phyloP scores from a whole-genome alignment of 2,113 vertebrate species.

The Entosphenus tridentatus region DNA sequence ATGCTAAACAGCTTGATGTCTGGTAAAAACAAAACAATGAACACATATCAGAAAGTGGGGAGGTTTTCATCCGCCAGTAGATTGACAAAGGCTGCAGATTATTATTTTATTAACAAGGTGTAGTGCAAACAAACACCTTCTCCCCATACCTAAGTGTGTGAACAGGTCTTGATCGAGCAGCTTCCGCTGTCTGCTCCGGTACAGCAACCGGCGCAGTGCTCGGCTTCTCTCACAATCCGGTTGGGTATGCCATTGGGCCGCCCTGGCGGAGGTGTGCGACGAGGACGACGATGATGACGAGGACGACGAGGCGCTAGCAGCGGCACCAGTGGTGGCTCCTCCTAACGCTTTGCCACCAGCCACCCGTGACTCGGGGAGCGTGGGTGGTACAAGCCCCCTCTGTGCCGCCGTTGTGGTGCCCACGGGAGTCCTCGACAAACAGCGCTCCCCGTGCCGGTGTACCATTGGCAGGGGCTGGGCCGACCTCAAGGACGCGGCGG shows the following conservation, averaged over 20 bases:
- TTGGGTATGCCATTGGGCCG: constrained; percentile 58
- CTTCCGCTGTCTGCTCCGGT: constrained; percentile 65
- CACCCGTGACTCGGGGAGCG: constrained; percentile 40
- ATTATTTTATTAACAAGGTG: too few species aligned
- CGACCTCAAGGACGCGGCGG: too few species aligned
- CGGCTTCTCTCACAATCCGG: constrained; percentile 47
- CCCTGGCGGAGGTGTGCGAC: constrained; percentile 15
- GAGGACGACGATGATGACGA: constrained; percentile 12
- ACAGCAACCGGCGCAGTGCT: constrained; percentile 65
- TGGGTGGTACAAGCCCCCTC: constrained; percentile 10
- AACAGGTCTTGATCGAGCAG: constrained; percentile 70
- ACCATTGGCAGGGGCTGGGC: too few species aligned
- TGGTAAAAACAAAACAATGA: too few species aligned
- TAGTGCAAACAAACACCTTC: too few species aligned
- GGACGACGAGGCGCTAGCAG: constrained; percentile 14
- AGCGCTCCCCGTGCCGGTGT: too few species aligned
- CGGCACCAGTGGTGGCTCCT: constrained; percentile 22
- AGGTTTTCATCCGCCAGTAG: too few species aligned
- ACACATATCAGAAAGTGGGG: too few species aligned
- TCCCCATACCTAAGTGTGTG: constrained; percentile 62
- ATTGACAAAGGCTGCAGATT: too few species aligned
- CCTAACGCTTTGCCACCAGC: constrained; percentile 20
- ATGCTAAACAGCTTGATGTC: too few species aligned
- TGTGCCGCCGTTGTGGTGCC: too few species aligned
- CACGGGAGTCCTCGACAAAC: too few species aligned